phyloP scores from a whole-genome alignment of 2,113 vertebrate species.

The Burhinus oedicnemus region DNA sequence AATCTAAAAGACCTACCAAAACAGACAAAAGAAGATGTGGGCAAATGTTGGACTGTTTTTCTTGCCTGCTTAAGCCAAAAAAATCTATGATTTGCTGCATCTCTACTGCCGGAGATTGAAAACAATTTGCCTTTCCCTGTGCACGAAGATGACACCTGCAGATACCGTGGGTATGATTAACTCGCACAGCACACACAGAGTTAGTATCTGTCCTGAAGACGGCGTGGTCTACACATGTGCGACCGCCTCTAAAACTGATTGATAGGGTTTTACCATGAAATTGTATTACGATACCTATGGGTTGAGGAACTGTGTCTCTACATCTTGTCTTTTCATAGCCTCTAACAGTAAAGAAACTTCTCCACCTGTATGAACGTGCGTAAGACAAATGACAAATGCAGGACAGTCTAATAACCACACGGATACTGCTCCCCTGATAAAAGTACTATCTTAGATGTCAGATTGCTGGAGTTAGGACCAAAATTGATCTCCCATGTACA shows the following conservation, averaged over 20 bases:
- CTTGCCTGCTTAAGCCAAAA: neutral
- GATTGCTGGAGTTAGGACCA: neutral
- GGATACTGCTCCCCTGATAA: neutral
- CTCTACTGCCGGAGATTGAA: neutral
- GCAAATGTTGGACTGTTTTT: neutral
- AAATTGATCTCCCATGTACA: neutral
- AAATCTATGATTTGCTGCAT: neutral
- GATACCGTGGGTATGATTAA: neutral
- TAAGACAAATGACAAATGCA: neutral
- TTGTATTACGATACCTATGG: neutral
- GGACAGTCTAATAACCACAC: neutral
- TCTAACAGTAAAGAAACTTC: neutral
- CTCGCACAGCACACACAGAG: fast-evolving
- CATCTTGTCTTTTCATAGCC: neutral
- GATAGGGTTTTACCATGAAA: neutral
- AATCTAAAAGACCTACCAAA: neutral
- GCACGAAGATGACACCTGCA: neutral
- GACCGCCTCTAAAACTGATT: neutral
- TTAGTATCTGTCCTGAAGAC: neutral
- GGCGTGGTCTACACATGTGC: neutral
- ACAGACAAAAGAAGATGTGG: neutral
- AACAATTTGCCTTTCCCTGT: neutral
- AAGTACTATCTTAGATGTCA: neutral
- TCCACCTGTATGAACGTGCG: neutral
- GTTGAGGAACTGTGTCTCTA: neutral